phyloP scores from a whole-genome alignment of 2,888 invertebrate genomes.

The Polyploca ridens region DNA sequence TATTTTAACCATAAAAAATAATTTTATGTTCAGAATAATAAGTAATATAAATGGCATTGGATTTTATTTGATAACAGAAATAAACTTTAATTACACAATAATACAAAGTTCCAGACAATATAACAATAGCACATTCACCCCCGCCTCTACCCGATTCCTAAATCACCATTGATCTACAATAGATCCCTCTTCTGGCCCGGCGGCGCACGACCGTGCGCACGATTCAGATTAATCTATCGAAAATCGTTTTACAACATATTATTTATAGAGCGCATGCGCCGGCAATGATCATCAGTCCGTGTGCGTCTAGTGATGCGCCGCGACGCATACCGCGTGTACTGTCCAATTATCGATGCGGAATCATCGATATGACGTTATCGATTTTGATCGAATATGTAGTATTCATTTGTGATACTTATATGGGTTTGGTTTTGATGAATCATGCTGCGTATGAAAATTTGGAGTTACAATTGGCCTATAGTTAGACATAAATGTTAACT shows the following conservation, averaged over 20 bases:
- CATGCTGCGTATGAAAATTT: conserved; percentile 32
- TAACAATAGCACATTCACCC: conserved; percentile 9
- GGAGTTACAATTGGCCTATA: conserved; percentile 16
- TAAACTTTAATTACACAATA: neutral
- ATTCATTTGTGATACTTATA: conserved; percentile 35
- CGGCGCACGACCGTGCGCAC: conserved; percentile 82
- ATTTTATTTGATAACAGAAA: neutral
- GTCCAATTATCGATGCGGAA: conserved; percentile 60
- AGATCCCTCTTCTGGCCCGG: conserved; percentile 77
- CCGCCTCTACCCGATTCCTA: conserved; percentile 60
- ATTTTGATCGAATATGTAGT: conserved; percentile 37
- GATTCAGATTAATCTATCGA: conserved; percentile 85
- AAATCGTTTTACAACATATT: conserved; percentile 85
- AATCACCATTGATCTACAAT: conserved; percentile 76
- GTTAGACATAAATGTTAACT: no score
- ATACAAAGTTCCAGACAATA: neutral
- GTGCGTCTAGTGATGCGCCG: conserved; percentile 74
- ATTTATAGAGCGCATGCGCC: conserved; percentile 84
- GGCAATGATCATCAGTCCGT: conserved; percentile 83
- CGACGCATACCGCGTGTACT: conserved; percentile 42
- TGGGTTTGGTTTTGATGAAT: conserved; percentile 37
- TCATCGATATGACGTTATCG: conserved; percentile 50
- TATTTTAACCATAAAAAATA: no score
- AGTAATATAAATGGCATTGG: no score
- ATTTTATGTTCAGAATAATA: no score